Evolutionary conservation across 2,797 vertebrate genomes (phyloP), one percentile per base, ranked within the genome.

Genomic region (Spondyliosoma cantharus): DNA sequence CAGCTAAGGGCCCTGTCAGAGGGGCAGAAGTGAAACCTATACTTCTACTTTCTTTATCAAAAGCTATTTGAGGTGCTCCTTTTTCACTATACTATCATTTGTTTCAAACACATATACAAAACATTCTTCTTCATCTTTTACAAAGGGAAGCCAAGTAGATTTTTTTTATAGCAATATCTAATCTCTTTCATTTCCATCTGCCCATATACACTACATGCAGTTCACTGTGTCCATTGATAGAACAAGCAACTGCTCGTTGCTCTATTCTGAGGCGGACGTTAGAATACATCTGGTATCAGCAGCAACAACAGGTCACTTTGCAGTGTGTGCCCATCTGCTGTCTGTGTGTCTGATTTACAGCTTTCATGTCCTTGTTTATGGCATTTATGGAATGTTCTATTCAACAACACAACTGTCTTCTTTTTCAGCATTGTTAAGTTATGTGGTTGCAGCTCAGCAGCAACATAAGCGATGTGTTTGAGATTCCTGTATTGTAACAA

Each of bases 351-450:
- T 76, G 46, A 73, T 71, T 71, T 79, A 76, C 45, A 74, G 9
- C 52, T 72, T 76, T 81, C 42, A 76, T 49, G 66, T 85, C 27
- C 25, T 19, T 32, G 11, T 52, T 56, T 25, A n/a, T 76, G 81
- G 71, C 32, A 86, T 87, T 74, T 46, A 45, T 71, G 74, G 80
- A 76, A 89, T 69, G 73, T 20, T 20, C 46, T 14, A 4, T 24
- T 54, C 29, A 71, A 65, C 37, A 79, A 20, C 46, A 50, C 74
- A 37, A 59, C 76, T 60, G 22, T 43, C 70, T 54, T 80, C 24
- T 32, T 67, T 63, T 27, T n/a, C 71, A 64, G 8, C n/a, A n/a
- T 32, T 12, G 17, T 66, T 50, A 59, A 81, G 29, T 48, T 67
- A 82, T 76, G 66, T 50, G 5, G 27, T 58, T 29, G 58, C 49